Percentiles rank a stretch among this genome's conserved stretches.
Evolutionary conservation across 1,140 invertebrate genomes (phyloP).

Genomic region (Ridgeia piscesae): DNA sequence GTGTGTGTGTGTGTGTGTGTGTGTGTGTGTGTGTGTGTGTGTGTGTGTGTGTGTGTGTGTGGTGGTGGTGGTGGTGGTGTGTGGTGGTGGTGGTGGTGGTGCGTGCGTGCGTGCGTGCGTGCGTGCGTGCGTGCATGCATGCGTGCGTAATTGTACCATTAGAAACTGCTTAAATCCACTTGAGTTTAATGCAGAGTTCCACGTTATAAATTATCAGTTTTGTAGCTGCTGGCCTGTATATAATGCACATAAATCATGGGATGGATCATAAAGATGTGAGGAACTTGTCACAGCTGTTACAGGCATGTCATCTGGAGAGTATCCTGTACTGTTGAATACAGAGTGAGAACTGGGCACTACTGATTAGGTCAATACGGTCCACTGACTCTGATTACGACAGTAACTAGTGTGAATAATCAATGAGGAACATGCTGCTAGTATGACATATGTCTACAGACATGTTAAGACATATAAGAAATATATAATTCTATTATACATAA

Average conservation of each 20-base stretch:
- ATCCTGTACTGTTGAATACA: background rate
- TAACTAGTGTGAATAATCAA: background rate
- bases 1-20: too few relatives aligned
- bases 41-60: too few relatives aligned
- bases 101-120: too few relatives aligned
- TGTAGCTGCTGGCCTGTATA: background rate
- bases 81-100: too few relatives aligned
- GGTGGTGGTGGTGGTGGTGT: too few relatives aligned
- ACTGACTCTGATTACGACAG: background rate
- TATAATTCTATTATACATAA: too few relatives aligned
- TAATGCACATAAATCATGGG: background rate
- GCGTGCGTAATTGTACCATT: too few relatives aligned
- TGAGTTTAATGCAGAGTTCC: background rate
- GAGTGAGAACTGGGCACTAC: background rate
- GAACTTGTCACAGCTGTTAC: background rate
- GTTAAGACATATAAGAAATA: too few relatives aligned
- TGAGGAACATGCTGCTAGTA: background rate
- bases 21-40: too few relatives aligned
- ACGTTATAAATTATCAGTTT: background rate
- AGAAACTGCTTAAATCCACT: background rate
- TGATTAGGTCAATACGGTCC: background rate
- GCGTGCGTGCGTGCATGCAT: too few relatives aligned
- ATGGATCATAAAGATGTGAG: background rate
- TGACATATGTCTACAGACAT: background rate
- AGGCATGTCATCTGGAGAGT: background rate